A percentile compares a stretch with the other conserved stretches of the same genome.
These are phyloP conservation scores for Drosophila cardini DNA, from an alignment of 1,140 invertebrate genomes.

Conservation along the genomic window DNA sequence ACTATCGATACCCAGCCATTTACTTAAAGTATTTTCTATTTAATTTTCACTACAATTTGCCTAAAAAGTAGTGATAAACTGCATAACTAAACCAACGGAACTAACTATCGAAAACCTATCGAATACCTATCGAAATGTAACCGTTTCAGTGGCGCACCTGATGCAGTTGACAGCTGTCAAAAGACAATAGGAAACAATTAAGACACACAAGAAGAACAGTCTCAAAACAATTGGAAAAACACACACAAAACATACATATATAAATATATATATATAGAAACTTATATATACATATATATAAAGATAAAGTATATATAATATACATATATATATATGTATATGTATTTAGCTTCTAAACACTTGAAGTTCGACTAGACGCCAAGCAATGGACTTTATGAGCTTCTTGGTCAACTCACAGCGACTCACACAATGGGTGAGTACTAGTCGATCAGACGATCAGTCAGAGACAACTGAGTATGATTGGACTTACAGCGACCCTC, in stretches of 20 bases:
- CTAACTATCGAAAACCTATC: too few species aligned
- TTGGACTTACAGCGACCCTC: conserved; percentile 32
- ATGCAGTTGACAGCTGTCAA: too few species aligned
- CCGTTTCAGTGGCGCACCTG: too few species aligned
- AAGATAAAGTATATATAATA: background rate
- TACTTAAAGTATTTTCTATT: too few species aligned
- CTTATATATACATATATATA: background rate
- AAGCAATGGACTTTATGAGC: conserved; percentile 40
- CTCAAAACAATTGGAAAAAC: too few species aligned
- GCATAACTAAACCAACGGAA: too few species aligned
- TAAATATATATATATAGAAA: background rate
- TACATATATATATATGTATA: background rate
- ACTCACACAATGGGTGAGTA: conserved; percentile 46
- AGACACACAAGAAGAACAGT: background rate
- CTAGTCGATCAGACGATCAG: background rate
- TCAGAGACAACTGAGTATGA: background rate
- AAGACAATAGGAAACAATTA: background rate
- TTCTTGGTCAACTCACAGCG: conserved; percentile 36
- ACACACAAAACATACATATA: too few species aligned
- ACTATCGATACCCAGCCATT: background rate
- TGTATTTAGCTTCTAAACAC: background rate
- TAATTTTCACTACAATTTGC: too few species aligned
- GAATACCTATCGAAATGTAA: too few species aligned
- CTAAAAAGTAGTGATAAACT: too few species aligned
- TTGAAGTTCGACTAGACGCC: background rate